phyloP scores from a whole-genome alignment of 2,888 invertebrate species.

The Ochlodes sylvanus region DNA sequence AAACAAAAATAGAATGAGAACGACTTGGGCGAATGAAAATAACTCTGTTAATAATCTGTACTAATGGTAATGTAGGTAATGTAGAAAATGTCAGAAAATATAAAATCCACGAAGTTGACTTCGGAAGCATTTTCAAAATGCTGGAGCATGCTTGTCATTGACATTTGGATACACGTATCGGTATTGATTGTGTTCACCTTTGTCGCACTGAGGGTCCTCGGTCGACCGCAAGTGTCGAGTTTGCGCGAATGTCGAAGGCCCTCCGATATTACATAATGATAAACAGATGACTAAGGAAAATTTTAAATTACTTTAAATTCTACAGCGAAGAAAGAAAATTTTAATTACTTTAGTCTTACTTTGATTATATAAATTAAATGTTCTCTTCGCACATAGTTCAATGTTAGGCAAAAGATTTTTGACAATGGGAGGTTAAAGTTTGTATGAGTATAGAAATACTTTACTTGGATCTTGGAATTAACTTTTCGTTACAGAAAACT shows the following conservation, averaged over 20 bases:
- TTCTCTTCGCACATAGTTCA: too few relatives aligned
- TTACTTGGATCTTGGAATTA: too few relatives aligned
- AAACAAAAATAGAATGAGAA: neutral
- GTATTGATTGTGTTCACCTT: conserved; percentile 34
- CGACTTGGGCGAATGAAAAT: neutral
- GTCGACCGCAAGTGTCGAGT: conserved; percentile 31
- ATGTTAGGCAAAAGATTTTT: too few relatives aligned
- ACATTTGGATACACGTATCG: conserved; percentile 28
- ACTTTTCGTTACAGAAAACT: too few relatives aligned
- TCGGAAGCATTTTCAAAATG: conserved; percentile 18
- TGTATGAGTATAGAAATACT: too few relatives aligned
- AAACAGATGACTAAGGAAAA: conserved; percentile 24
- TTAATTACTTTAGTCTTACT: too few relatives aligned
- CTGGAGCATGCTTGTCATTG: conserved; percentile 37
- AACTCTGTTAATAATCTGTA: neutral
- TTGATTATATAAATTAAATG: too few relatives aligned
- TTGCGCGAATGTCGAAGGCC: conserved; percentile 15
- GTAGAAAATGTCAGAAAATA: neutral
- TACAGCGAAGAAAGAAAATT: neutral
- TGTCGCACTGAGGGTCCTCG: conserved; percentile 29
- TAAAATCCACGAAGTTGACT: conserved; percentile 3
- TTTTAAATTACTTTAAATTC: neutral
- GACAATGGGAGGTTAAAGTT: too few relatives aligned
- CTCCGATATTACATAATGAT: conserved; percentile 28
- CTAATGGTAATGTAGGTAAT: too few relatives aligned